Evolutionary conservation across 2,113 vertebrate genomes (phyloP).

Genomic region (Turdus rufiventris): DNA sequence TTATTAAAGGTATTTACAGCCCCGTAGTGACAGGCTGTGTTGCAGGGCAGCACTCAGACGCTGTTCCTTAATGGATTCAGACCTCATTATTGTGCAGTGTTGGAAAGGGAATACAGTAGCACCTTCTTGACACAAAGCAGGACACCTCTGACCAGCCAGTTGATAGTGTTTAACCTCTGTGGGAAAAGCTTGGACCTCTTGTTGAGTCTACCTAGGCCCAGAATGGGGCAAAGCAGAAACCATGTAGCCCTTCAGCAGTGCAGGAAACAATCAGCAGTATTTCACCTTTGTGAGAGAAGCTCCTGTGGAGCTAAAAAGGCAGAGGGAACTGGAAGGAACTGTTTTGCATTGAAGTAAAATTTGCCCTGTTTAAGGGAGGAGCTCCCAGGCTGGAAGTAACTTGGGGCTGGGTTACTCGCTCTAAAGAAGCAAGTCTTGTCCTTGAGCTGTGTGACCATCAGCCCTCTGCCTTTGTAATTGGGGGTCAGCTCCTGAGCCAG

Average conservation of each 20-base stretch:
- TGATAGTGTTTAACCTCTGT: background rate
- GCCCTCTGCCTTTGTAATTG: background rate
- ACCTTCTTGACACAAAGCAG: background rate
- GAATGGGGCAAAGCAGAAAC: background rate
- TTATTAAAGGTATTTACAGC: background rate
- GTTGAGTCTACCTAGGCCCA: background rate
- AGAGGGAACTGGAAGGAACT: background rate
- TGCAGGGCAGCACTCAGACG: background rate
- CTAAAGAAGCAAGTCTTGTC: background rate
- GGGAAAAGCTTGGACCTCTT: background rate
- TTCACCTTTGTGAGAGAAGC: background rate
- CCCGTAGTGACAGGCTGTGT: background rate
- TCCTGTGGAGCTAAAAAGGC: background rate
- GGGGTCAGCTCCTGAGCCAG: background rate
- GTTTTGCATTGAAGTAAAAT: background rate
- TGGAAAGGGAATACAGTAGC: background rate
- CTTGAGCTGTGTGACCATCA: background rate
- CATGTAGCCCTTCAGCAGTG: fast-evolving
- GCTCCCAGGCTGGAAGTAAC: background rate
- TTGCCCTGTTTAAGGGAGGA: background rate
- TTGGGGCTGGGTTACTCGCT: background rate
- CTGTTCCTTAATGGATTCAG: background rate
- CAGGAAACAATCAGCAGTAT: background rate
- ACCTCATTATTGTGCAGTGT: background rate
- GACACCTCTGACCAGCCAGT: background rate